Conservation (phyloP, 2,113 vertebrate species). For the Ciconia stormi region DNA sequence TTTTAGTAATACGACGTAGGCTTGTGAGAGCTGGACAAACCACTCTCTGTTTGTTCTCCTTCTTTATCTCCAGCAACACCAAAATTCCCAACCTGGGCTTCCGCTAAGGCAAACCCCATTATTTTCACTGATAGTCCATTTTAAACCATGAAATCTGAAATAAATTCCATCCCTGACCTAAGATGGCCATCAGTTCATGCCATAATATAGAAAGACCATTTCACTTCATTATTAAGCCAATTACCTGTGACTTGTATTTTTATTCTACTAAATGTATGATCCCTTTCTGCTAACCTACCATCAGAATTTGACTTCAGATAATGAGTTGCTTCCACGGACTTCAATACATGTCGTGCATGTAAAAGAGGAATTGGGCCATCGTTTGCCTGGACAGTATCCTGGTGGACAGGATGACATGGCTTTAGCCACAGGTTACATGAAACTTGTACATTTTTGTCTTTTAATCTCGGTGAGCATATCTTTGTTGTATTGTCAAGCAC, state of each 20-base stretch:
- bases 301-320: background rate
- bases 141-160: background rate
- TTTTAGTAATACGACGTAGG: background rate
- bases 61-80: background rate
- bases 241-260: background rate
- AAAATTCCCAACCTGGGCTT: background rate
- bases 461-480: background rate
- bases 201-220: background rate
- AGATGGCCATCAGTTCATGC: background rate
- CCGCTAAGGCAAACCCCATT: background rate
- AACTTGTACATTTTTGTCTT: background rate
- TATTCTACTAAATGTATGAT: background rate
- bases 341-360: background rate
- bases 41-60: fast-evolving
- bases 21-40: background rate
- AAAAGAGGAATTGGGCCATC: background rate
- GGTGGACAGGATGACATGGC: background rate
- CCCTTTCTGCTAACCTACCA: background rate
- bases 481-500: background rate
- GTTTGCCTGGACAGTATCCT: background rate
- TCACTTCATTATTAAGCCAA: background rate
- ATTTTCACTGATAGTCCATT: background rate
- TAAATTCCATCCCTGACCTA: background rate
- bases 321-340: background rate
- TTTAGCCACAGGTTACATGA: background rate